These are phyloP conservation scores for Ormia ochracea DNA, from an alignment of 2,888 invertebrate genomes.

Conservation along the genomic window DNA sequence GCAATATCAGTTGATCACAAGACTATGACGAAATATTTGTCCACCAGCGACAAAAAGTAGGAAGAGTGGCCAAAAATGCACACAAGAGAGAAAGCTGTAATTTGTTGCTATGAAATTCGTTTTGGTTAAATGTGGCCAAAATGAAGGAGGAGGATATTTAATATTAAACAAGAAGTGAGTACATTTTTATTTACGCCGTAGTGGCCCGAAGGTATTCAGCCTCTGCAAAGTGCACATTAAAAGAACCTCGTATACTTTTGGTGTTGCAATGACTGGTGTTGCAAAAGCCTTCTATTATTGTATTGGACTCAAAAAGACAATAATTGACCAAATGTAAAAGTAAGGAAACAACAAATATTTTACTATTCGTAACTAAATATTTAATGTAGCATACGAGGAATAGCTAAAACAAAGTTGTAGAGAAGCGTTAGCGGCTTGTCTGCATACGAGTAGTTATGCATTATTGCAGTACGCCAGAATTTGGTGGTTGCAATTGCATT, in stretches of 20 bases:
- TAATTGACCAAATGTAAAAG: conserved; percentile 38
- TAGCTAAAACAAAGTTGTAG: background rate
- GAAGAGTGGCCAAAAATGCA: background rate
- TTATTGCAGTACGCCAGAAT: background rate
- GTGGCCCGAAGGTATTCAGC: background rate
- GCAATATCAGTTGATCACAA: conserved; percentile 29
- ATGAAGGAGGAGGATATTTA: background rate
- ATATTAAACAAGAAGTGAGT: background rate
- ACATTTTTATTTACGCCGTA: background rate
- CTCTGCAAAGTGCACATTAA: background rate
- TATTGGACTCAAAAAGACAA: too few relatives aligned
- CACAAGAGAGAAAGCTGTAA: conserved; percentile 22
- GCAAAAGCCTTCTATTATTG: too few relatives aligned
- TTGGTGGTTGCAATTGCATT: conserved; percentile 50
- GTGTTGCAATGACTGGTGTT: conserved; percentile 10
- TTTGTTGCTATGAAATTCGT: conserved; percentile 4
- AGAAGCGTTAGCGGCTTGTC: background rate
- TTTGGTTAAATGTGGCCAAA: background rate
- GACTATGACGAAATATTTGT: conserved; percentile 47
- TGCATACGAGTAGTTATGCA: background rate
- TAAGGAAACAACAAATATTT: background rate
- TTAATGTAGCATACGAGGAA: conserved; percentile 30
- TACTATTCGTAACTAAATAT: conserved; percentile 31
- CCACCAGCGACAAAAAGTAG: conserved; percentile 10
- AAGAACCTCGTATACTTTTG: too few relatives aligned